phyloP scores from a whole-genome alignment of 2,888 invertebrate genomes.

The Ophioninae sp. region DNA sequence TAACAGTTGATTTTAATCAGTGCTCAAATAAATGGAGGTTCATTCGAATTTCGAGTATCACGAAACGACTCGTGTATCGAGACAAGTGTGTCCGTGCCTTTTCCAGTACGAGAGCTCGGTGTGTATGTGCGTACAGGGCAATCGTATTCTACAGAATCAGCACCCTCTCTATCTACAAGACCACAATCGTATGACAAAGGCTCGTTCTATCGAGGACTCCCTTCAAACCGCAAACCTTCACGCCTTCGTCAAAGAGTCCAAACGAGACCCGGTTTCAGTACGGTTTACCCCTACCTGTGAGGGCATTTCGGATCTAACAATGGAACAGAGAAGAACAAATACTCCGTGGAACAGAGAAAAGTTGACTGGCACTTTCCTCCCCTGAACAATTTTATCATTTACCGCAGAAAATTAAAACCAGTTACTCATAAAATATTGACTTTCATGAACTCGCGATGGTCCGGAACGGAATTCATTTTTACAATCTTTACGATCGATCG shows the following conservation, averaged over 20 bases:
- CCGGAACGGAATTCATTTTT: neutral
- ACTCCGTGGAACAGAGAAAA: neutral
- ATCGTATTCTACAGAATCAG: slow-evolving; percentile 9
- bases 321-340: neutral
- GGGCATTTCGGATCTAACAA: slow-evolving; percentile 43
- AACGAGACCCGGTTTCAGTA: slow-evolving; percentile 32
- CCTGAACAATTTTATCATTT: slow-evolving; percentile 5
- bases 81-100: slow-evolving; percentile 1
- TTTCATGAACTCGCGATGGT: neutral
- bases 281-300: slow-evolving; percentile 18
- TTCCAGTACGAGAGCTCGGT: neutral
- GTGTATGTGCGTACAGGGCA: slow-evolving; percentile 1
- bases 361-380: slow-evolving; percentile 13
- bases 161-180: slow-evolving; percentile 22
- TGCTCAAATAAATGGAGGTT: too few relatives aligned
- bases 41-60: neutral
- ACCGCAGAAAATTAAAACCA: neutral
- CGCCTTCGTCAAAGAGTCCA: slow-evolving; percentile 42
- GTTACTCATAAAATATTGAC: neutral
- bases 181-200: slow-evolving; percentile 31
- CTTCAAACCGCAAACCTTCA: slow-evolving; percentile 33
- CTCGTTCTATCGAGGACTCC: slow-evolving; percentile 45
- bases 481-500: neutral
- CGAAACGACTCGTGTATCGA: neutral
- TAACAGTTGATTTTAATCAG: too few relatives aligned